Conservation (phyloP, 2,113 vertebrate species). For the Hydropotes inermis region DNA sequence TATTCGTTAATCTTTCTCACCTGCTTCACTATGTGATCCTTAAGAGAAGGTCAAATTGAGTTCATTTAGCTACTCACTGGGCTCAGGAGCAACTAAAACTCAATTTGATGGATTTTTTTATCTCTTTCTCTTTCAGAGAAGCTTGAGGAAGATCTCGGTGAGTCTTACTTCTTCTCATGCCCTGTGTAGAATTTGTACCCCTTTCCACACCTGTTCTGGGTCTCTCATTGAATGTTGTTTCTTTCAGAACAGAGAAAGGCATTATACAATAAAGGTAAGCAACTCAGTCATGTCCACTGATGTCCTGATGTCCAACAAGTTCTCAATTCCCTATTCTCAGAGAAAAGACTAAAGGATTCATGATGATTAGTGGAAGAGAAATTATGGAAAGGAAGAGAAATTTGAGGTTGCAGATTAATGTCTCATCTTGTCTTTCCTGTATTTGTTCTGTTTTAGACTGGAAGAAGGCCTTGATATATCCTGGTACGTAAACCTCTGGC, state of each 20-base stretch:
- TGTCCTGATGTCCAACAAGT: background rate
- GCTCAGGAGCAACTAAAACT: background rate
- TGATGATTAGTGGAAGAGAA: background rate
- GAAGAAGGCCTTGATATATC: conserved; percentile 47
- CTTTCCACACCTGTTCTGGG: background rate
- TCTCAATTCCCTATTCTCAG: background rate
- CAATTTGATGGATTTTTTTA: background rate
- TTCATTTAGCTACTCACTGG: background rate
- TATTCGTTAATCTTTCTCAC: background rate
- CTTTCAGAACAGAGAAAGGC: conserved; percentile 3
- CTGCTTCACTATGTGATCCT: background rate
- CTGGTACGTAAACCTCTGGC: background rate
- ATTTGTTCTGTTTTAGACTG: conserved; percentile 51
- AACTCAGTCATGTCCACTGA: background rate
- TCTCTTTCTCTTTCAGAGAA: conserved; percentile 22
- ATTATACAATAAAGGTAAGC: conserved; percentile 1
- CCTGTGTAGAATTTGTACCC: background rate
- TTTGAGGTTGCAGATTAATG: background rate
- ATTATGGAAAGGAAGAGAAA: background rate
- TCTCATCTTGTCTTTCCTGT: background rate
- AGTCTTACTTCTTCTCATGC: background rate
- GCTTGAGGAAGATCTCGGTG: background rate
- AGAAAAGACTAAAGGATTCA: background rate
- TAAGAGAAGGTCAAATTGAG: background rate
- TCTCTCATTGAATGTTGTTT: background rate